A percentile compares a stretch with the other conserved stretches of the same genome.
Evolutionary conservation across 30 jellyfish, hydroid and myxozoan genomes (phyloP).

Genomic region (Clytia hemisphaerica): DNA sequence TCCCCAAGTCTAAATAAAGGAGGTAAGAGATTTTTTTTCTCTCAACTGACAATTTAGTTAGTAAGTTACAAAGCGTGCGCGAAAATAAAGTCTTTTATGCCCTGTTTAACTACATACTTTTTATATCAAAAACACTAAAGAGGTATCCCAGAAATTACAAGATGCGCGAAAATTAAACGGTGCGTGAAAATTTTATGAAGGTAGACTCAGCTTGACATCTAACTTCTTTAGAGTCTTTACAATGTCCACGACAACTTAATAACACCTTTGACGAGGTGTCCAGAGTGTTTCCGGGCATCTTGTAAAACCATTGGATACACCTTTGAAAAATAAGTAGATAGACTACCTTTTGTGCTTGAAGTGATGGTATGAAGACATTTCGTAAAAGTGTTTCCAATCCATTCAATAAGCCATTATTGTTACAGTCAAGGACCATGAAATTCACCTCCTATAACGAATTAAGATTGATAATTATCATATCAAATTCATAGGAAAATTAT

Average conservation of each 20-base stretch:
- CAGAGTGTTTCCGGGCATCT: too few relatives aligned
- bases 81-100: too few relatives aligned
- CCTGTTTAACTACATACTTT: too few relatives aligned
- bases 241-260: too few relatives aligned
- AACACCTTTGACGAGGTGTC: too few relatives aligned
- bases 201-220: too few relatives aligned
- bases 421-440: conserved; percentile 67
- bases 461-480: background rate
- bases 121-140: too few relatives aligned
- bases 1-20: conserved; percentile 59
- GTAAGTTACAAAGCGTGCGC: background rate
- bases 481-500: background rate
- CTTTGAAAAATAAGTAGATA: background rate
- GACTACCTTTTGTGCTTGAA: conserved; percentile 46
- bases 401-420: conserved; percentile 37
- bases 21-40: background rate
- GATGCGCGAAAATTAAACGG: too few relatives aligned
- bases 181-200: too few relatives aligned
- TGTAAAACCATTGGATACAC: too few relatives aligned
- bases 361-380: conserved; percentile 54
- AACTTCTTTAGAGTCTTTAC: too few relatives aligned
- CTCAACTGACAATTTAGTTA: background rate
- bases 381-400: conserved; percentile 62
- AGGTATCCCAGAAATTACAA: too few relatives aligned
- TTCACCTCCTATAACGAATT: conserved; percentile 48